phyloP scores from a whole-genome alignment of 2,113 vertebrate genomes.

The Periophthalmodon schlosseri region DNA sequence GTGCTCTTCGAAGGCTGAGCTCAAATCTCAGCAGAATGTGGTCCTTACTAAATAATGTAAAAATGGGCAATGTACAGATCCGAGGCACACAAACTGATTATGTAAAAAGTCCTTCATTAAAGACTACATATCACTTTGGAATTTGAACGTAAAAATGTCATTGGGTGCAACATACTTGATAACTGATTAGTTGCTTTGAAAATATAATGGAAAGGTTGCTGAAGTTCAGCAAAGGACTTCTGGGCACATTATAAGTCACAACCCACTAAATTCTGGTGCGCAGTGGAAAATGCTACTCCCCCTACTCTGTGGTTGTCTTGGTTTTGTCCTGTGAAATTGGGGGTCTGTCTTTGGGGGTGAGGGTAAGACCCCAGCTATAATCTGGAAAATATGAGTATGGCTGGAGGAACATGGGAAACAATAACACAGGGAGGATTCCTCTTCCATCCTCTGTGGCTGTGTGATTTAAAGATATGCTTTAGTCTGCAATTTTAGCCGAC shows the following conservation, averaged over 20 bases:
- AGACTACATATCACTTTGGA: not conserved
- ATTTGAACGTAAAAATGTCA: not conserved
- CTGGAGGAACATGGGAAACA: slow-evolving; percentile 75
- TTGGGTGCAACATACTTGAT: not conserved
- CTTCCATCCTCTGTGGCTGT: slow-evolving; percentile 61
- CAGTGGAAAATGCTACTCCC: slow-evolving; percentile 64
- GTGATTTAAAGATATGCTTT: slow-evolving; percentile 60
- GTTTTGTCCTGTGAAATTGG: slow-evolving; percentile 64
- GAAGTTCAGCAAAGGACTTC: slow-evolving; percentile 23
- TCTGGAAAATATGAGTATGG: slow-evolving; percentile 71
- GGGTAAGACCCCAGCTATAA: slow-evolving; percentile 52
- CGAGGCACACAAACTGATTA: too few relatives aligned
- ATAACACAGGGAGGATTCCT: slow-evolving; percentile 66
- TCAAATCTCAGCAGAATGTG: too few relatives aligned
- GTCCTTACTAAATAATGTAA: too few relatives aligned
- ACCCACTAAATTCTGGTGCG: slow-evolving; percentile 44
- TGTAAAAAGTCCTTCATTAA: too few relatives aligned
- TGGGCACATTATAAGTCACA: slow-evolving; percentile 16
- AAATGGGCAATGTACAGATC: too few relatives aligned
- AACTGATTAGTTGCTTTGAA: slow-evolving; percentile 15
- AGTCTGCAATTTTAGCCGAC: slow-evolving; percentile 61
- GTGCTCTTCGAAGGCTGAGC: too few relatives aligned
- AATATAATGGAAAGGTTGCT: slow-evolving; percentile 28
- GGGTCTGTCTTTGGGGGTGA: slow-evolving; percentile 46
- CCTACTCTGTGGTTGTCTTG: slow-evolving; percentile 43